Base-by-base conservation (phyloP, 2,113 vertebrate species). In the Todiramphus saurophagus region DNA sequence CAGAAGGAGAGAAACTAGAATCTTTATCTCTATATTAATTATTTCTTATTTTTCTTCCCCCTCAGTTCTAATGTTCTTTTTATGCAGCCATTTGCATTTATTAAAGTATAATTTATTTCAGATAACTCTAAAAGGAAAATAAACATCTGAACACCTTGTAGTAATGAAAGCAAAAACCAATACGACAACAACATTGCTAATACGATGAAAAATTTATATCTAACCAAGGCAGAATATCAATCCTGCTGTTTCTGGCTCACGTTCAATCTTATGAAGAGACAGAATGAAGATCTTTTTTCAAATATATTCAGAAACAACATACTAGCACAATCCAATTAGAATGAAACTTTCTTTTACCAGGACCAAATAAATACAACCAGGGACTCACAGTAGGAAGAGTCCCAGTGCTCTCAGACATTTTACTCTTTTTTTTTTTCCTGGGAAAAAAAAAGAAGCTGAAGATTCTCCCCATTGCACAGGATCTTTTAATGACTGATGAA, bases 161-260 rank as follows among this genome's bases (percentile, higher is more conserved):
- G 76, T 89, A 83, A 72, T 48, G 77, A 58, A 89, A 94, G 48
- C 35, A 44, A 91, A 96, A 96, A 95, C 44, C 69, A 93, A 63
- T 76, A 95, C 27, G 53, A 91, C 91, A 91, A 84, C 53, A 80
- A 96, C 93, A 94, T 83, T 64, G 73, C 74, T 95, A 96, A 89
- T 91, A 87, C 21, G 66, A 91, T 95, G 73, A 94, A 96, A 97
- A 89, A 90, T 16, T 69, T 90, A 50, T 64, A 87, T 69, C 51
- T 68, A 87, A 85, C 60, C 43, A 89, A 89, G 77, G 69, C 77
- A 93, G 87, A 94, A 89, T 91, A 95, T 93, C 87, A 96, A n/a
- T 93, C 81, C 84, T 73, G 55, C 74, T 93, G 83, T 76, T 96
- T 91, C 89, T 95, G 78, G 70, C 87, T 94, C 44, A 33, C 16